Percentiles rank a stretch among this genome's conserved stretches.
phyloP scores from a whole-genome alignment of 2,888 invertebrate species.

The Pachydiplax longipennis region DNA sequence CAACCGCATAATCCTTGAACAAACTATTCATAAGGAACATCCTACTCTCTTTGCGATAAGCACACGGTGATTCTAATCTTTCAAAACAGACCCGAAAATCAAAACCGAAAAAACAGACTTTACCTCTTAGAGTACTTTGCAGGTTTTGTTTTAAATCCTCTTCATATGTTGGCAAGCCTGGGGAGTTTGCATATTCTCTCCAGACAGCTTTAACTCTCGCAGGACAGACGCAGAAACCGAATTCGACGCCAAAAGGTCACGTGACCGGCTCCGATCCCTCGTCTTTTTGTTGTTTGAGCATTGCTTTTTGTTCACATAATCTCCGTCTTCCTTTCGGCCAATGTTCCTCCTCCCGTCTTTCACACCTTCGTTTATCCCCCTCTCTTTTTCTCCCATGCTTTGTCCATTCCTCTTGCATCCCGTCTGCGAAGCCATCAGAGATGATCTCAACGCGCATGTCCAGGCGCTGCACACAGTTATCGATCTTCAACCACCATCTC shows the following conservation, averaged over 20 bases:
- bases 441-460: not conserved
- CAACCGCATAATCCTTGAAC: too few species aligned
- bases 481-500: slow-evolving; percentile 28
- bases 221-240: not conserved
- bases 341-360: not conserved
- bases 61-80: too few species aligned
- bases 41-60: too few species aligned
- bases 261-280: not conserved
- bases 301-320: slow-evolving; percentile 6
- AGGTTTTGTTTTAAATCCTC: not conserved
- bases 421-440: slow-evolving; percentile 3
- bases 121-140: not conserved
- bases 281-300: not conserved
- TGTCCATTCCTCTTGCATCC: not conserved
- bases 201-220: not conserved
- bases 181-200: not conserved
- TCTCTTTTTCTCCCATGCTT: not conserved
- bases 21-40: too few species aligned
- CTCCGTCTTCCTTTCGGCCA: not conserved
- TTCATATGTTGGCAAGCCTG: not conserved
- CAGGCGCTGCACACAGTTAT: not conserved
- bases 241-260: not conserved
- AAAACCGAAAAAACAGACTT: too few species aligned
- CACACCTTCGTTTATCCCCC: not conserved
- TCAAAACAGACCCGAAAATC: too few species aligned